A percentile compares a stretch with the other conserved stretches of the same genome.
Conservation (phyloP, 2,113 vertebrate species). For the Halcyon senegalensis region DNA sequence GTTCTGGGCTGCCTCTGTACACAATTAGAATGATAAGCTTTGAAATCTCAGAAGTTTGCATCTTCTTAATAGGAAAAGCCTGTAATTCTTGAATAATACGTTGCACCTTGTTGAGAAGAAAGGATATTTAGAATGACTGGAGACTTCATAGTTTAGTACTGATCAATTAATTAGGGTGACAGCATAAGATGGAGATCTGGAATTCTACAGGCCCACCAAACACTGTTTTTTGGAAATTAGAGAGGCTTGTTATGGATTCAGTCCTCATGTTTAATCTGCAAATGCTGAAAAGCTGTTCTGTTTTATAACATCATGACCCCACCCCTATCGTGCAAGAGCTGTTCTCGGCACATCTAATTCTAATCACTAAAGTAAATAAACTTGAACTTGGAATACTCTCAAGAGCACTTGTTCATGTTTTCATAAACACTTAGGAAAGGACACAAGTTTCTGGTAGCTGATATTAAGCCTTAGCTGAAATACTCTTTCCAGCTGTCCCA, state of each 20-base stretch:
- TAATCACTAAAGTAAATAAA: constrained; percentile 48
- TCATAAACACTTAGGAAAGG: background rate
- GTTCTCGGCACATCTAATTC: background rate
- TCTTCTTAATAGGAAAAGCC: background rate
- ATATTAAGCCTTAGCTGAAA: background rate
- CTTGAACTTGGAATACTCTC: constrained; percentile 26
- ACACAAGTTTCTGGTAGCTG: background rate
- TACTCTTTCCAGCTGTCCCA: background rate
- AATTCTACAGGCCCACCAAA: background rate
- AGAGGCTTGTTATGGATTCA: constrained; percentile 1
- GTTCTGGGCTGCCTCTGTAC: accelerated
- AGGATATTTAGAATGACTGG: background rate
- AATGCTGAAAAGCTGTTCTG: constrained; percentile 35
- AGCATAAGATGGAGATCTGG: background rate
- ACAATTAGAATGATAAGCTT: background rate
- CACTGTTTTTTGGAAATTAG: background rate
- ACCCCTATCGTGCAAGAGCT: background rate
- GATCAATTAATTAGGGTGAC: background rate
- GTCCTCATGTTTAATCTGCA: background rate
- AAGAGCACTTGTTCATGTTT: constrained; percentile 16
- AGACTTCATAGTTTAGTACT: background rate
- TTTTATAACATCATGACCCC: background rate
- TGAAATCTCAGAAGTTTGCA: background rate
- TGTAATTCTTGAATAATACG: background rate
- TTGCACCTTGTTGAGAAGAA: background rate